Conservation (phyloP, 2,797 vertebrate genomes). For the Sebastes steindachneri region DNA sequence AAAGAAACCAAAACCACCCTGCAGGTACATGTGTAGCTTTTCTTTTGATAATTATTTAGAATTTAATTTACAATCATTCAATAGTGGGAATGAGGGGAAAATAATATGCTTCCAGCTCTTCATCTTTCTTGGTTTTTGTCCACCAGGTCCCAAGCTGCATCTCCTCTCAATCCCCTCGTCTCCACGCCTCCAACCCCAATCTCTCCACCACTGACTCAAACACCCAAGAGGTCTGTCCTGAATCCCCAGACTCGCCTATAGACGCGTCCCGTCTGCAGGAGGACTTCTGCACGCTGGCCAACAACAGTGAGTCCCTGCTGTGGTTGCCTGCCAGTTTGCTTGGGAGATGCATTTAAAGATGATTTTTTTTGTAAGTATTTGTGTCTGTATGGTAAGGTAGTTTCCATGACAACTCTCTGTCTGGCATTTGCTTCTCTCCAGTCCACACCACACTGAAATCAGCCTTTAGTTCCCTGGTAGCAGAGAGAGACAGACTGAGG, state of each 20-base stretch:
- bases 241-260: conserved; percentile 91
- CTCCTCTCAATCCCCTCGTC: conserved; percentile 84
- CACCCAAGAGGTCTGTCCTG: conserved; percentile 86
- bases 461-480: conserved; percentile 86
- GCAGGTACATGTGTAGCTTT: conserved; percentile 75
- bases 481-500: conserved; percentile 89
- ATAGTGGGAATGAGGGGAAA: neutral
- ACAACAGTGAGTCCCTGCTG: conserved; percentile 86
- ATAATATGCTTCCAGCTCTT: neutral
- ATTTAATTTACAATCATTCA: neutral
- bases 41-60: neutral
- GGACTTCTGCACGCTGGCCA: conserved; percentile 91
- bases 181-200: conserved; percentile 95
- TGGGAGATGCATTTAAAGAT: neutral
- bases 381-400: conserved; percentile 22
- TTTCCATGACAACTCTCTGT: conserved; percentile 61
- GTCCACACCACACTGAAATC: conserved; percentile 92
- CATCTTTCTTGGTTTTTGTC: neutral
- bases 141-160: conserved; percentile 79
- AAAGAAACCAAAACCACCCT: conserved; percentile 91
- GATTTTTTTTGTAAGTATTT: neutral
- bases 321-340: neutral
- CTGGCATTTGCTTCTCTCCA: conserved; percentile 67
- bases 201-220: conserved; percentile 88
- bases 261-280: conserved; percentile 93